Base-by-base conservation (phyloP, 1,140 invertebrate genomes). In the Papilio glaucus region DNA sequence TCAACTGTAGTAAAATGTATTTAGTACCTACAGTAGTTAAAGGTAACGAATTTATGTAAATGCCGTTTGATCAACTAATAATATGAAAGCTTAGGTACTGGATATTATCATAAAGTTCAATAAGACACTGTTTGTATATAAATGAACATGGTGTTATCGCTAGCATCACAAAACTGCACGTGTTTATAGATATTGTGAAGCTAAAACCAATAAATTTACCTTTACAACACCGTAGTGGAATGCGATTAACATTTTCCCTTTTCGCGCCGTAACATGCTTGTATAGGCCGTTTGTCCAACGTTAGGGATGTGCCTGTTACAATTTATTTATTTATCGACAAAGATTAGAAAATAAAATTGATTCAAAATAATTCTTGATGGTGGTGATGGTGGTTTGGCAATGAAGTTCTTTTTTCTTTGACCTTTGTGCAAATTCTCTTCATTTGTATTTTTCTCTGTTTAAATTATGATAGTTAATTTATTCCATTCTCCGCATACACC, bases 201-300 rank as follows among this genome's bases (percentile, higher is more conserved):
- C 72, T 75, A 81, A 81, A 81, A 77, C 77, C 83, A 82, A 87
- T 86, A 87, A 87, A 86, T 86, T 82, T 77, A 77, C 79, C 72
- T 81, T 77, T 77, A 80, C 81, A 79, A 78, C 78, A 81, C 74
- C 74, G 73, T 75, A 72, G 72, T 45, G 79, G 77, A 83, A 84
- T 82, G 80, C 79, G 76, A 82, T 85, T 85, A 84, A 87, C 84
- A 85, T 85, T 86, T 86, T 78, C 77, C 77, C 77, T 80, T 80
- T 86, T 81, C 80, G 72, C 74, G n/a, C 71, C 76, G 76, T 77
- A 70, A 71, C 73, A 74, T 74, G 70, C 68, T 49, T 69, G 72
- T 77, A 77, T 78, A 77, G 77, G 77, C 75, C 75, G 72, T 78
- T 76, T 85, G 80, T 84, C 77, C 78, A 77, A 74, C 72, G 15